Evolutionary conservation across 2,113 vertebrate genomes (phyloP).

Genomic region (Phalacrocorax brasilianus): DNA sequence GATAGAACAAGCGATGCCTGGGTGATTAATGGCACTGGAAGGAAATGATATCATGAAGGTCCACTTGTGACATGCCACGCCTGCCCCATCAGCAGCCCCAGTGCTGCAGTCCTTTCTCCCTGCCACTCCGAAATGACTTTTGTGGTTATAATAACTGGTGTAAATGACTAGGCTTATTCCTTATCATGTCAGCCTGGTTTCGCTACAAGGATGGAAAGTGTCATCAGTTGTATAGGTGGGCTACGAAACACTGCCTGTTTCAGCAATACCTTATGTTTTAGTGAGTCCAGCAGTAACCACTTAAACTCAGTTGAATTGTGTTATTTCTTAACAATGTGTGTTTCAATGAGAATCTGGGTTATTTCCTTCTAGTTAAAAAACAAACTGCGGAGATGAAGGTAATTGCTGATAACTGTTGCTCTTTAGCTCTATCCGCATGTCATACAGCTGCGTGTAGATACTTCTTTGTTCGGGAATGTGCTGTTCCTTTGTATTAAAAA

Average conservation of each 20-base stretch:
- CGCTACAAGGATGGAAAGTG: not conserved
- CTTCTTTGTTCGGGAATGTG: not conserved
- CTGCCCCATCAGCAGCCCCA: not conserved
- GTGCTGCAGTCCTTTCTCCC: not conserved
- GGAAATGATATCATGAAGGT: constrained; percentile 29
- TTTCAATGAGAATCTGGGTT: not conserved
- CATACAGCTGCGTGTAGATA: not conserved
- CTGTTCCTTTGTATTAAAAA: not conserved
- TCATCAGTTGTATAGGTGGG: not conserved
- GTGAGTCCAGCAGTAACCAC: not conserved
- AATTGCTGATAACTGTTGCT: not conserved
- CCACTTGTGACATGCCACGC: not conserved
- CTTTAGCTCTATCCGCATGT: not conserved
- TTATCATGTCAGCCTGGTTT: not conserved
- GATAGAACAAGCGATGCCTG: constrained; percentile 27
- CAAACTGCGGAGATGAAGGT: not conserved
- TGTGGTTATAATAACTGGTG: not conserved
- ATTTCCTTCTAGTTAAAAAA: not conserved
- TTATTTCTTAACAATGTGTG: not conserved
- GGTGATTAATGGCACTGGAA: constrained; percentile 31
- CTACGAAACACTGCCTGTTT: not conserved
- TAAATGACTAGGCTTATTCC: not conserved
- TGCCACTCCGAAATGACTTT: not conserved
- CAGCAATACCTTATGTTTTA: not conserved
- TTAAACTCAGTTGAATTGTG: not conserved